Evolutionary conservation across 2,888 invertebrate species (phyloP).

Genomic region (Amphipyra tragopoginis): DNA sequence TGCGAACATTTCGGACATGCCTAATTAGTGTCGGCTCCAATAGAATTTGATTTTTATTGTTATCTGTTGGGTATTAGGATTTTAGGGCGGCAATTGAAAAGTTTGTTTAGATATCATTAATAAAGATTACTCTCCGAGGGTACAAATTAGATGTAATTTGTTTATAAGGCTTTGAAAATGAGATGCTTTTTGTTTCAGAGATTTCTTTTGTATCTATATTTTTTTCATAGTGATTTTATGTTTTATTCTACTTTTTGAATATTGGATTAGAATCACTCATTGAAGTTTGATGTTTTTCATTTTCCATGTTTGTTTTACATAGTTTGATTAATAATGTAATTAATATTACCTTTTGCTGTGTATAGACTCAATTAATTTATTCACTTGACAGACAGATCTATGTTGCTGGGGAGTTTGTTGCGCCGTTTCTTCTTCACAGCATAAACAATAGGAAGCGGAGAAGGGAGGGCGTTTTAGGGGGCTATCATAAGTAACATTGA

Average conservation of each 20-base stretch:
- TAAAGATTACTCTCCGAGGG: slow-evolving; percentile 15
- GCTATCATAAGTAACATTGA: too few species aligned
- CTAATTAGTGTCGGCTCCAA: slow-evolving; percentile 45
- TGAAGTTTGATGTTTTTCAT: too few species aligned
- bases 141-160: slow-evolving; percentile 35
- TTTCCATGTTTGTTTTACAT: too few species aligned
- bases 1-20: slow-evolving; percentile 10
- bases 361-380: too few species aligned
- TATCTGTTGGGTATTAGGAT: slow-evolving; percentile 34
- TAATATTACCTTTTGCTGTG: too few species aligned
- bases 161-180: slow-evolving; percentile 11
- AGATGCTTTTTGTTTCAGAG: slow-evolving; percentile 5
- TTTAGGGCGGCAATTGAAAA: slow-evolving; percentile 24
- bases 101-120: slow-evolving; percentile 23
- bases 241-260: neutral
- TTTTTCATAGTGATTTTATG: neutral
- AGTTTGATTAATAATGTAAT: too few species aligned
- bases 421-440: too few species aligned
- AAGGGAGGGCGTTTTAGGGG: too few species aligned
- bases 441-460: too few species aligned
- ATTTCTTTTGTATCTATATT: slow-evolving; percentile 1
- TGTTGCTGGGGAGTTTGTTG: too few species aligned
- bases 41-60: slow-evolving; percentile 41
- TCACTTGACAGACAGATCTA: too few species aligned
- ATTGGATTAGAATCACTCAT: neutral